phyloP scores from a whole-genome alignment of 2,113 vertebrate species.

The Edolisoma coerulescens region DNA sequence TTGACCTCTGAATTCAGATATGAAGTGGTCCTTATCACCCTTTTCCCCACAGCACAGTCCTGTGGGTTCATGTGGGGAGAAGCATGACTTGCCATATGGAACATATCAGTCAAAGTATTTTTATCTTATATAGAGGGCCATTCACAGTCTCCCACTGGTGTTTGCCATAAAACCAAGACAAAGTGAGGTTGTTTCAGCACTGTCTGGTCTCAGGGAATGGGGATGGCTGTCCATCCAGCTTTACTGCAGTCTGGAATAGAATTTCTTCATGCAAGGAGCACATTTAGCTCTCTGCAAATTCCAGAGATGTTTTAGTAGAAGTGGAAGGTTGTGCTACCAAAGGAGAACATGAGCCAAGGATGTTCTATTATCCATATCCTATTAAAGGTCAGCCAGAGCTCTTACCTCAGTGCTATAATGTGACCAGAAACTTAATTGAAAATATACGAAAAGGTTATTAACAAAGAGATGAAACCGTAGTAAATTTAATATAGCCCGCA shows the following conservation, averaged over 20 bases:
- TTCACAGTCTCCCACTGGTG: background rate
- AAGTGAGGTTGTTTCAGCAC: background rate
- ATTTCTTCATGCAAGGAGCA: background rate
- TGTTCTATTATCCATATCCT: slow-evolving; percentile 44
- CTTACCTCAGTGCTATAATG: slow-evolving; percentile 52
- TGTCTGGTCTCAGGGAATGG: background rate
- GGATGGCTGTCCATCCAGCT: background rate
- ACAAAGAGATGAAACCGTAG: background rate
- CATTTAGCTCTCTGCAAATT: background rate
- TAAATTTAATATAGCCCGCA: slow-evolving; percentile 19
- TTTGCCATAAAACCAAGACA: background rate
- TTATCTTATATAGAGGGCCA: background rate
- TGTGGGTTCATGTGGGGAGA: slow-evolving; percentile 7
- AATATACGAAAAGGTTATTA: slow-evolving; percentile 38
- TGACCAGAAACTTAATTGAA: slow-evolving; percentile 62
- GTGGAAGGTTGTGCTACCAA: slow-evolving; percentile 11
- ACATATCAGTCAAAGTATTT: background rate
- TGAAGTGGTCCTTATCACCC: background rate
- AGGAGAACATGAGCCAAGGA: slow-evolving; percentile 28
- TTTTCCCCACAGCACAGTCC: background rate
- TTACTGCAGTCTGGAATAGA: background rate
- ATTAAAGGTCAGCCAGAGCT: slow-evolving; percentile 39
- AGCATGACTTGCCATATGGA: slow-evolving; percentile 19
- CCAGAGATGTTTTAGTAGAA: background rate
- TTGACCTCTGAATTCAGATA: background rate